Conservation (phyloP, 1,140 invertebrate genomes). For the Zaprionus tsacasi region DNA sequence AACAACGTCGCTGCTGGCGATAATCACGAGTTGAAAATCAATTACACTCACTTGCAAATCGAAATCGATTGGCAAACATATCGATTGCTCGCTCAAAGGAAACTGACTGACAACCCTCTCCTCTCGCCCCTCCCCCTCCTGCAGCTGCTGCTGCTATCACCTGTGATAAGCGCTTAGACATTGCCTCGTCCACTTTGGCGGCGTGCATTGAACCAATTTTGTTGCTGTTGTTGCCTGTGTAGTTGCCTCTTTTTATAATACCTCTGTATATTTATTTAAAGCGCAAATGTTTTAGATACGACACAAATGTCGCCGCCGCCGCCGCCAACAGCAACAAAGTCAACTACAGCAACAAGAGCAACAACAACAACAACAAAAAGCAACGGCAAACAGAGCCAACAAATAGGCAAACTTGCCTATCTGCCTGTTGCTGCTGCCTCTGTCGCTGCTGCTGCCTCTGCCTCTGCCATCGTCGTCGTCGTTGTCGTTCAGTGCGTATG, state of each 20-base stretch:
- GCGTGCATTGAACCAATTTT: constrained; percentile 80
- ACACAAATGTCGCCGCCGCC: constrained; percentile 63
- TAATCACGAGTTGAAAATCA: constrained; percentile 44
- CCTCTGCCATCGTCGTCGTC: constrained; percentile 21
- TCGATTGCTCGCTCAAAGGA: constrained; percentile 10
- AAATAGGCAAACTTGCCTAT: constrained; percentile 77
- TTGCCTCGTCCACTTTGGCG: constrained; percentile 48
- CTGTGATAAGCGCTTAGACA: constrained; percentile 32
- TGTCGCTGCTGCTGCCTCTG: background rate
- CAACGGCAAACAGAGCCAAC: constrained; percentile 61
- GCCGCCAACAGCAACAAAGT: constrained; percentile 4
- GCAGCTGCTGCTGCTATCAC: constrained; percentile 31
- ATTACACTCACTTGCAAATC: constrained; percentile 6
- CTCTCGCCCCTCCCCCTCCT: background rate
- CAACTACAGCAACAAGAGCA: constrained; percentile 18
- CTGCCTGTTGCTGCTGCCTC: constrained; percentile 47
- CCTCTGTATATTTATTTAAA: constrained; percentile 80
- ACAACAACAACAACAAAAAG: constrained; percentile 28
- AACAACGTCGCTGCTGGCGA: constrained; percentile 31
- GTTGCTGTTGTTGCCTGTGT: constrained; percentile 40
- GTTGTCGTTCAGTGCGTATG: constrained; percentile 66
- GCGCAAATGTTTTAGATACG: constrained; percentile 82
- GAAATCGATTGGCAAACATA: constrained; percentile 35
- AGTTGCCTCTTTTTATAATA: constrained; percentile 68
- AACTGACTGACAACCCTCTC: background rate